Conservation (phyloP, 1,140 invertebrate genomes). For the Archegozetes longisetosus region DNA sequence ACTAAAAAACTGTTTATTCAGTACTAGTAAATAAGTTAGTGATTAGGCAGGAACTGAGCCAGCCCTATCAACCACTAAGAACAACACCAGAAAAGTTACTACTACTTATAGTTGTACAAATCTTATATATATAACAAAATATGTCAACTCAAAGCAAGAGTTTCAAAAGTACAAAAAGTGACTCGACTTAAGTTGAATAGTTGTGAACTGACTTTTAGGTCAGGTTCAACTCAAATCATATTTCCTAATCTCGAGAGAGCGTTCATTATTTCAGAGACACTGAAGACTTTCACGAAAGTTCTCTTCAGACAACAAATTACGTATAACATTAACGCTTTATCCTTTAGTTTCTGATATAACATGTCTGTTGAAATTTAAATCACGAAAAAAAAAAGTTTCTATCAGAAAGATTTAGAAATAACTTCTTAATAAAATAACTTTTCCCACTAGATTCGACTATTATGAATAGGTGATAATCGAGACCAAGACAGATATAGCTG, state of each 20-base stretch:
- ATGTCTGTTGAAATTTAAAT: constrained; percentile 72
- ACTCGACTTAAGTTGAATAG: too few species aligned
- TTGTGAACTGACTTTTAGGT: too few species aligned
- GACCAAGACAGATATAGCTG: constrained; percentile 69
- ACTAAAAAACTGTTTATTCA: too few species aligned
- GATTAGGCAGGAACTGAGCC: too few species aligned
- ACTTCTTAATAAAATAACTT: constrained; percentile 57
- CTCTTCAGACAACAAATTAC: constrained; percentile 48
- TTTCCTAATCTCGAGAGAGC: constrained; percentile 61
- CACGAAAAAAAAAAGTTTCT: constrained; percentile 77
- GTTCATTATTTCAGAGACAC: constrained; percentile 36
- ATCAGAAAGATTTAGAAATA: constrained; percentile 34
- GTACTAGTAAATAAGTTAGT: too few species aligned
- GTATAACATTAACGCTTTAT: constrained; percentile 44
- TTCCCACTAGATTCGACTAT: constrained; percentile 71
- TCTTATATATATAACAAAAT: too few species aligned
- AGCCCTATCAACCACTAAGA: too few species aligned
- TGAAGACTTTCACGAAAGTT: constrained; percentile 37
- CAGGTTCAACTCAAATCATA: too few species aligned
- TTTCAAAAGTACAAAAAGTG: too few species aligned
- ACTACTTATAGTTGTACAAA: too few species aligned
- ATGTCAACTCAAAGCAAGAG: too few species aligned
- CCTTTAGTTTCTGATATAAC: constrained; percentile 57
- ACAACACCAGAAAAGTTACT: too few species aligned
- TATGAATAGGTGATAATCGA: constrained; percentile 68